Evolutionary conservation across 2,888 invertebrate species (phyloP), one percentile per base, ranked within the genome.

Genomic region (Shargacucullia verbasci): DNA sequence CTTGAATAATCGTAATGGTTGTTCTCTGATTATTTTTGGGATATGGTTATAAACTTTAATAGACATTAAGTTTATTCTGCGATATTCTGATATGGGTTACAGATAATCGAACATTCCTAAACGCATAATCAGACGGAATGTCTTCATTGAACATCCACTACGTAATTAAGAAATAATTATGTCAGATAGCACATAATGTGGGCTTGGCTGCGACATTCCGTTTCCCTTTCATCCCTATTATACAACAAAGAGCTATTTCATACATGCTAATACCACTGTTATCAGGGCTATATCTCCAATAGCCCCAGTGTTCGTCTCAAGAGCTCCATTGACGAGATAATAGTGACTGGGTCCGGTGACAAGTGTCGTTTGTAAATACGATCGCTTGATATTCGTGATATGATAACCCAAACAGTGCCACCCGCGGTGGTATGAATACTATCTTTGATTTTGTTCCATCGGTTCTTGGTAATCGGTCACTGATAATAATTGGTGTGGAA

Each of bases 391-490:
- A 62, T 38, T 14, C n/a, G n/a, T n/a, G n/a, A n/a, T 4, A 0
- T 43, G 76, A 67, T 76, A 77, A 78, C 57, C 63, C 40, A 76
- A 70, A 78, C 71, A 67, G 45, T 12, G 31, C 73, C 76, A 66
- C 73, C 52, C 58, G 61, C 47, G 56, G 20, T 39, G 44, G n/a
- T 10, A 49, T 76, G 43, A 67, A 61, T 73, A 34, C 34, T 29
- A n/a, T 44, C 41, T 46, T 74, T 73, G 44, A 59, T 46, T 53
- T 46, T 11, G 43, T 29, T 34, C 25, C 31, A 37, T 31, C 35
- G 2, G 38, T 62, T 71, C 63, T 45, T 41, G 39, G 75, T 75
- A 70, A 33, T 46, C 31, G 15, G 29, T 12, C 5, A 8, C 10
- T 20, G 20, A 20, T 20, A 13, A 37, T 48, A 14, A 44, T 48